Base-by-base conservation (phyloP, 2,797 vertebrate species). In the Sciurus vulgaris region DNA sequence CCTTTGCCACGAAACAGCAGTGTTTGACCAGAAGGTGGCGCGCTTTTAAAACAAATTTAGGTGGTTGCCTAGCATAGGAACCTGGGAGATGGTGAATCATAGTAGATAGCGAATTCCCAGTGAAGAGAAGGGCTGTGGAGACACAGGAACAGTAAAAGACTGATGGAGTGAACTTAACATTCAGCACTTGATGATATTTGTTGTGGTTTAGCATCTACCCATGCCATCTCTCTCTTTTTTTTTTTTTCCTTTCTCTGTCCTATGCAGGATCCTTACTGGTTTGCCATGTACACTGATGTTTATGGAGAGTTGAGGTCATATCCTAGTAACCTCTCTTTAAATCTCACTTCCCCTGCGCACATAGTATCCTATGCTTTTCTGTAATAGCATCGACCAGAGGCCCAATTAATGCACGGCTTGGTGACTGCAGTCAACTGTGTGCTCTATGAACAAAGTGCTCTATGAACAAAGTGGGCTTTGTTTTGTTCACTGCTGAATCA, bases 11-110 rank as follows among this genome's bases (percentile, higher is more conserved):
- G 84, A 70, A 96, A 86, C 0, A 67, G 69, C 79, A 69, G 59
- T 54, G 3, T 81, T 94, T 96, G 61, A n/a, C 97, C 97, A 97
- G 91, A 73, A 97, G 97, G 96, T 97, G 97, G 96, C 93, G 69
- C 33, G 78, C 76, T 94, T 95, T 85, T 70, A 92, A 97, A 97
- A 96, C 67, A 96, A 96, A 97, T 95, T 56, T 67, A 85, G 10
- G 92, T 5, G 1, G 56, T 12, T 3, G 30, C 6, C 44, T 67
- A 3, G 18, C 30, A 69, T 35, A 74, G 44, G n/a, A 18, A 2
- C 33, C 47, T 79, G 44, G 41, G 44, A 65, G 56, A 63, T 26
- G 4, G 11, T 18, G 49, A 85, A 22, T 70, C 54, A 69, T 30
- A n/a, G 63, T 30, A 51, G 86, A 79, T 86, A 85, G 77, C 79